Evolutionary conservation across 2,797 vertebrate species (phyloP), one percentile per base, ranked within the genome.

Genomic region (Sebastes iracundus): DNA sequence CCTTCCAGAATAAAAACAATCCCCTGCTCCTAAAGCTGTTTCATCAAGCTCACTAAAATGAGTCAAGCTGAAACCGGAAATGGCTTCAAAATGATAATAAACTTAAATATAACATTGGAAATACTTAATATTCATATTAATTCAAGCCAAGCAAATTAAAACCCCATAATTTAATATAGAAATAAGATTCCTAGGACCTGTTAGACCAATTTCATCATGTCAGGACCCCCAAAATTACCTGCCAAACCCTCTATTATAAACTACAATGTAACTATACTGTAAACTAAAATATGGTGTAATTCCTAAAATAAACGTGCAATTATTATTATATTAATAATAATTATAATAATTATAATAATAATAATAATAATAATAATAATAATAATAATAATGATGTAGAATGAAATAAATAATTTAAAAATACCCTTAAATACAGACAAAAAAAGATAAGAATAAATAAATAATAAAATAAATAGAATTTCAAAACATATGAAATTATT

Each of bases 1-100:
- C 61, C 82, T 53, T 70, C 79, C 61, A 33, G 68, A 86, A 92
- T 90, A 92, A 94, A 92, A 94, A 95, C 91, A 94, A 95, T 92
- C 88, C 87, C 33, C 12, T 61, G 53, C 83, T 87, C 80, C 38
- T 77, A 49, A 81, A 88, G 77, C 76, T 30, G 32, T 27, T 72
- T 58, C 6, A 1, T 76, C 73, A 90, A 88, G 75, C 5, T 76
- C 1, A 4, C n/a, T 1, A 3, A 0, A 82, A 14, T 75, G 6
- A 18, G 25, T 3, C 2, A 3, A 7, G 6, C 1, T 2, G 3
- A 1, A 1, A 55, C 30, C 6, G 87, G 91, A 92, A 81, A 30
- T 1, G 0, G 56, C 10, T 83, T 73, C 66, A 88, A 58, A 90
- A 67, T 82, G 1, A 72, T 4, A n/a, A 14, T 1, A 9, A 18